Evolutionary conservation across 2,797 vertebrate species (phyloP).

Genomic region (Sciurus carolinensis): DNA sequence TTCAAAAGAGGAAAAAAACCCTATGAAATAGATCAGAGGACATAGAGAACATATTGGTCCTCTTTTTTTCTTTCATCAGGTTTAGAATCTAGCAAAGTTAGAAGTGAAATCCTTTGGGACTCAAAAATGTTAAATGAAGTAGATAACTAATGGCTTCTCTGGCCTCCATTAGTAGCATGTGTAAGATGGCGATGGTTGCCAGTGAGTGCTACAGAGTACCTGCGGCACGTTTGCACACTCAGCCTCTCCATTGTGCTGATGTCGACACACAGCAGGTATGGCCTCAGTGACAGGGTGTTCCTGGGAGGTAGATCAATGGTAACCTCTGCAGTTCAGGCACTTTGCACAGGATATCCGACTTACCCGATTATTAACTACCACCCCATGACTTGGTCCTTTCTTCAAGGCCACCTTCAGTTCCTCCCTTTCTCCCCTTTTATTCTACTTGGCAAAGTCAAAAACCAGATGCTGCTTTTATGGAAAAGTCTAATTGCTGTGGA

Average conservation of each 20-base stretch:
- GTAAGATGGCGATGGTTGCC: not conserved
- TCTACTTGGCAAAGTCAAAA: slow-evolving; percentile 36
- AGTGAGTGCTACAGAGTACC: not conserved
- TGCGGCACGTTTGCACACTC: not conserved
- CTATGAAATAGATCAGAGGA: not conserved
- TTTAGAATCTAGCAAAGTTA: not conserved
- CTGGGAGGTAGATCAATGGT: not conserved
- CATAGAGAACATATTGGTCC: not conserved
- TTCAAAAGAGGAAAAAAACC: not conserved
- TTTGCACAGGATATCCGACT: not conserved
- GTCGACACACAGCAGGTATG: not conserved
- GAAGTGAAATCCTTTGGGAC: not conserved
- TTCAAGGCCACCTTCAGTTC: not conserved
- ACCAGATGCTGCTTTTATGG: slow-evolving; percentile 34
- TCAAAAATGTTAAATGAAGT: not conserved
- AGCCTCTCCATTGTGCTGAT: not conserved
- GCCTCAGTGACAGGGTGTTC: not conserved
- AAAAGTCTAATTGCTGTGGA: slow-evolving; percentile 57
- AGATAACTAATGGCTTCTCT: not conserved
- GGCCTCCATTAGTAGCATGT: not conserved
- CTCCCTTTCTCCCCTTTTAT: not conserved
- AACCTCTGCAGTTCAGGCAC: not conserved
- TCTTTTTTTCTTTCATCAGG: not conserved
- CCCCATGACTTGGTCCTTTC: not conserved
- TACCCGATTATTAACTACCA: not conserved